Percentiles rank a stretch among this genome's conserved stretches.
phyloP scores from a whole-genome alignment of 1,140 invertebrate genomes.

The Pemphigus obesinymphae region DNA sequence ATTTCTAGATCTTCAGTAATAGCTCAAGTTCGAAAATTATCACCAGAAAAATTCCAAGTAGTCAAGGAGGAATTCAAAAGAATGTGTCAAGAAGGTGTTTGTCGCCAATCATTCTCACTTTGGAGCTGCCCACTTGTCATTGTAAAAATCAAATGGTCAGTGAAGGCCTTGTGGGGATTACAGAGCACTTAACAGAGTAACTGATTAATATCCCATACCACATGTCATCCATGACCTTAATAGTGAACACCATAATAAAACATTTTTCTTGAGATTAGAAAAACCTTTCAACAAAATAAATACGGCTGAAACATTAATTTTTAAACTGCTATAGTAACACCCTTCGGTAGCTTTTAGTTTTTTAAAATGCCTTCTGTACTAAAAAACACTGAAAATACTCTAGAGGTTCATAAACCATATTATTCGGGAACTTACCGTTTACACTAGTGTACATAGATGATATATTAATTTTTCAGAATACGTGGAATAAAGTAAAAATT shows the following conservation, averaged over 20 bases:
- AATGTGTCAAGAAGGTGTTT: constrained; percentile 47
- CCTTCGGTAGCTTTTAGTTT: constrained; percentile 42
- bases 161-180: constrained; percentile 54
- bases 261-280: constrained; percentile 51
- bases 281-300: constrained; percentile 54
- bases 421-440: neutral
- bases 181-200: constrained; percentile 52
- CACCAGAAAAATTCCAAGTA: constrained; percentile 47
- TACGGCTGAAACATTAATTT: constrained; percentile 47
- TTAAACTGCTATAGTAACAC: constrained; percentile 49
- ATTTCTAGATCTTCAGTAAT: constrained; percentile 50
- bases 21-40: constrained; percentile 49
- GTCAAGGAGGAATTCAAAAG: constrained; percentile 48
- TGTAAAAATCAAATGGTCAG: constrained; percentile 50
- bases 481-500: constrained; percentile 46
- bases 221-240: constrained; percentile 49
- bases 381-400: constrained; percentile 36
- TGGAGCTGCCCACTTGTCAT: constrained; percentile 54
- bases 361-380: constrained; percentile 39
- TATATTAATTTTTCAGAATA: constrained; percentile 48
- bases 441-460: constrained; percentile 49
- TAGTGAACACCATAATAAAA: constrained; percentile 48
- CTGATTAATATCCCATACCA: constrained; percentile 52
- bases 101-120: constrained; percentile 46
- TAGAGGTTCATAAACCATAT: constrained; percentile 41